phyloP scores from a whole-genome alignment of 2,888 invertebrate genomes.

The Pristionchus japonicus region DNA sequence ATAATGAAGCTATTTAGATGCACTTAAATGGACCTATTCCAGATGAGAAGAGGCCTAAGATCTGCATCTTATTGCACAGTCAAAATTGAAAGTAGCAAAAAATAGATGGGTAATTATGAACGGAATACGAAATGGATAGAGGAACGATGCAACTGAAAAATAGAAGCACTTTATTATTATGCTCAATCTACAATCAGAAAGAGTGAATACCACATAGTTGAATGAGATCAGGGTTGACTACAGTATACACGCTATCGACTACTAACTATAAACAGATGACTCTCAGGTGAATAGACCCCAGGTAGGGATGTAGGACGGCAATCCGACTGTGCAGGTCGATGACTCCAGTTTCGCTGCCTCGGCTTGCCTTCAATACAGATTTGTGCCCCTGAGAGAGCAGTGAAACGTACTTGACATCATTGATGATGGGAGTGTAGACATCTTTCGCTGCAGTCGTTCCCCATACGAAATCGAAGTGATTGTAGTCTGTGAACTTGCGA shows the following conservation, averaged over 20 bases:
- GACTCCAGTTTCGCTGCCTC: not conserved
- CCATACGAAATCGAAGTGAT: slow-evolving; percentile 52
- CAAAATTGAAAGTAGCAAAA: no score
- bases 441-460: slow-evolving; percentile 43
- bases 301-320: not conserved
- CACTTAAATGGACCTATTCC: slow-evolving; percentile 5
- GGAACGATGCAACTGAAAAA: not conserved
- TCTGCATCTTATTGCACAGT: not conserved
- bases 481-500: slow-evolving; percentile 47
- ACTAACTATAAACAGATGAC: not conserved
- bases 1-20: slow-evolving; percentile 39
- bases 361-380: not conserved
- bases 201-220: not conserved
- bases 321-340: not conserved
- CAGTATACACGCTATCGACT: not conserved
- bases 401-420: slow-evolving; percentile 1
- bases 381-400: not conserved
- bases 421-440: slow-evolving; percentile 45
- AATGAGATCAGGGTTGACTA: slow-evolving; percentile 14
- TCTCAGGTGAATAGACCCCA: not conserved
- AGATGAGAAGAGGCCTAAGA: not conserved
- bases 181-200: not conserved
- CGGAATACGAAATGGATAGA: not conserved
- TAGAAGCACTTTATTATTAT: slow-evolving; percentile 15
- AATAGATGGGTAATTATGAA: no score